Evolutionary conservation across 2,797 vertebrate species (phyloP).

Genomic region (Trematomus bernacchii): DNA sequence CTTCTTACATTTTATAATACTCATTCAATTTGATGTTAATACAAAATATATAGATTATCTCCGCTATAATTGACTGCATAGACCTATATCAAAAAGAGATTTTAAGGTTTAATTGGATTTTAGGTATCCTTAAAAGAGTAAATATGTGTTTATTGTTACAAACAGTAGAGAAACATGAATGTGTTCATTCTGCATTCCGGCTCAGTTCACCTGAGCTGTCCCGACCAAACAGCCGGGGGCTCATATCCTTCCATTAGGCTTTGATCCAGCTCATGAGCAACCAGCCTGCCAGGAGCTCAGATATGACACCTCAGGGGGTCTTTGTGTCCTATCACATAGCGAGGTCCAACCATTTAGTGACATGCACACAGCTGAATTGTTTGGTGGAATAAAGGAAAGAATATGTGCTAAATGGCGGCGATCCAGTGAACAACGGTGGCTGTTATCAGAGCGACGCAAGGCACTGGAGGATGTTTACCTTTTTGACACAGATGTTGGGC

Average conservation of each 20-base stretch:
- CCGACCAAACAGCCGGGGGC: constrained; percentile 20
- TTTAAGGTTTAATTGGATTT: constrained; percentile 2
- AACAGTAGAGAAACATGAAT: not conserved
- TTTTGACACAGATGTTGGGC: constrained; percentile 47
- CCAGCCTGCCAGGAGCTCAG: constrained; percentile 43
- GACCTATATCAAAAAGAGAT: not conserved
- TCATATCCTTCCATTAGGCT: constrained; percentile 47
- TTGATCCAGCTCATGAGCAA: constrained; percentile 53
- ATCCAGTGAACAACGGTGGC: constrained; percentile 30
- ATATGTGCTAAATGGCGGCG: constrained; percentile 50
- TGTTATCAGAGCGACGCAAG: constrained; percentile 65
- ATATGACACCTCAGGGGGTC: constrained; percentile 48
- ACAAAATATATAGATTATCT: not conserved
- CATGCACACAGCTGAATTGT: constrained; percentile 58
- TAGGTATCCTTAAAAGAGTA: not conserved
- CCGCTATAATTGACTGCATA: not conserved
- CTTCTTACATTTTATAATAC: not conserved
- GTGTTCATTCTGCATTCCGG: constrained; percentile 9
- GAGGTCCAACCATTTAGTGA: constrained; percentile 52
- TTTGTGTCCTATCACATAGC: constrained; percentile 62
- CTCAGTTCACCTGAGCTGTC: constrained; percentile 48
- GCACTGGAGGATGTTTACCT: constrained; percentile 14
- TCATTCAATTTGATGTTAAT: not conserved
- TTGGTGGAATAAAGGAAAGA: constrained; percentile 54
- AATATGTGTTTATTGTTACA: not conserved